Evolutionary conservation across 2,888 invertebrate species (phyloP).

Genomic region (Hybos culiciformis): DNA sequence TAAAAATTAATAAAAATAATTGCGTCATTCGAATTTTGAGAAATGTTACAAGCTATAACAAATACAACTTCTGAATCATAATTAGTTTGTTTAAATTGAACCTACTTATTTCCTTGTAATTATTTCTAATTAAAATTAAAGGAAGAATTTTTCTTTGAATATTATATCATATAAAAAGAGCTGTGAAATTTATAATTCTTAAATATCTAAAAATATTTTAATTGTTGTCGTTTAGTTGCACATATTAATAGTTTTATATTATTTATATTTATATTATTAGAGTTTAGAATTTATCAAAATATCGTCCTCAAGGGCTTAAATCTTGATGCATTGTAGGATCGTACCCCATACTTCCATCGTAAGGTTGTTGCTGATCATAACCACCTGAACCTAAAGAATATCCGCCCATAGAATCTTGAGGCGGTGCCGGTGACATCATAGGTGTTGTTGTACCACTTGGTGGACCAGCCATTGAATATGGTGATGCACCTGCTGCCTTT

Average conservation of each 20-base stretch:
- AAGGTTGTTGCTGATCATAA: constrained; percentile 76
- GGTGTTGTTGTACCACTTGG: constrained; percentile 84
- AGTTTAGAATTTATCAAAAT: constrained; percentile 20
- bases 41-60: too few relatives aligned
- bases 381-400: constrained; percentile 87
- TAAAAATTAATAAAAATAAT: too few relatives aligned
- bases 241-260: too few relatives aligned
- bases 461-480: constrained; percentile 76
- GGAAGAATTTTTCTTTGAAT: too few relatives aligned
- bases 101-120: too few relatives aligned
- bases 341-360: constrained; percentile 82
- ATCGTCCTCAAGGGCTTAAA: constrained; percentile 45
- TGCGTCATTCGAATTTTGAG: too few relatives aligned
- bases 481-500: constrained; percentile 86
- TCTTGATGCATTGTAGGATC: constrained; percentile 82
- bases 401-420: constrained; percentile 86
- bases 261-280: neutral
- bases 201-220: too few relatives aligned
- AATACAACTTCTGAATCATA: too few relatives aligned
- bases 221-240: neutral
- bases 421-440: constrained; percentile 89
- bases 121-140: too few relatives aligned
- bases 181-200: too few relatives aligned
- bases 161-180: too few relatives aligned
- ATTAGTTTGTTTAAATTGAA: too few relatives aligned